Conservation (phyloP, 2,888 invertebrate species). For the Chrysolina americana region DNA sequence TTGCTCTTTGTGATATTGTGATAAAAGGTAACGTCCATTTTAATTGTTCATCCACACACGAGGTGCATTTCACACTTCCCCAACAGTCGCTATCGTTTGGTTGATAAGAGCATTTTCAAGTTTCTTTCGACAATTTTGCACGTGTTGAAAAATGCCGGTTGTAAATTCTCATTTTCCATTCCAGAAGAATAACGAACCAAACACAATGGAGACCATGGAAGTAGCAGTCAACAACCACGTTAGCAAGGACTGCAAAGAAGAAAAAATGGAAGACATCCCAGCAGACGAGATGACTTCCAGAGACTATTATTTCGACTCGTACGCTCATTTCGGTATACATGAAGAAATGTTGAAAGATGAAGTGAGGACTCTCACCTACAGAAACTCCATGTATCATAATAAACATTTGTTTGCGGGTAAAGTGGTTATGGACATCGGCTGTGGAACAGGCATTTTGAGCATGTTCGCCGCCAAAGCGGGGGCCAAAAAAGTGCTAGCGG, state of each 20-base stretch:
- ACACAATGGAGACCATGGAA: conserved; percentile 70
- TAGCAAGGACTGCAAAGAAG: conserved; percentile 54
- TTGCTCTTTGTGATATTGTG: conserved; percentile 18
- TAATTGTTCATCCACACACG: conserved; percentile 17
- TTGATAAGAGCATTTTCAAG: conserved; percentile 12
- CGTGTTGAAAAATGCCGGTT: conserved; percentile 50
- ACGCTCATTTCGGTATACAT: conserved; percentile 99
- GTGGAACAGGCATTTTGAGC: conserved; percentile 98
- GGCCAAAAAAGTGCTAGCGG: conserved; percentile 94
- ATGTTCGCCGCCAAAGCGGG: conserved; percentile 99
- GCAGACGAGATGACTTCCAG: conserved; percentile 99
- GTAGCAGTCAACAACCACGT: conserved; percentile 65
- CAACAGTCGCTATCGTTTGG: conserved; percentile 17
- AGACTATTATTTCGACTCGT: conserved; percentile 99
- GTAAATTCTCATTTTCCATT: conserved; percentile 45
- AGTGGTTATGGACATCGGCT: conserved; percentile 97
- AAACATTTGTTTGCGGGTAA: conserved; percentile 96
- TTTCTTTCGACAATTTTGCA: conserved; percentile 39
- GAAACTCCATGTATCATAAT: conserved; percentile 99
- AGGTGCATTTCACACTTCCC: conserved; percentile 22
- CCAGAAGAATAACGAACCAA: conserved; percentile 43
- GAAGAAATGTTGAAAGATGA: conserved; percentile 99
- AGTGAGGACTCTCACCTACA: conserved; percentile 97
- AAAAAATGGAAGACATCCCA: conserved; percentile 72
- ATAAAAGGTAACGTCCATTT: conserved; percentile 39